Conservation (phyloP, 1,140 invertebrate species). For the Leptinotarsa texana region DNA sequence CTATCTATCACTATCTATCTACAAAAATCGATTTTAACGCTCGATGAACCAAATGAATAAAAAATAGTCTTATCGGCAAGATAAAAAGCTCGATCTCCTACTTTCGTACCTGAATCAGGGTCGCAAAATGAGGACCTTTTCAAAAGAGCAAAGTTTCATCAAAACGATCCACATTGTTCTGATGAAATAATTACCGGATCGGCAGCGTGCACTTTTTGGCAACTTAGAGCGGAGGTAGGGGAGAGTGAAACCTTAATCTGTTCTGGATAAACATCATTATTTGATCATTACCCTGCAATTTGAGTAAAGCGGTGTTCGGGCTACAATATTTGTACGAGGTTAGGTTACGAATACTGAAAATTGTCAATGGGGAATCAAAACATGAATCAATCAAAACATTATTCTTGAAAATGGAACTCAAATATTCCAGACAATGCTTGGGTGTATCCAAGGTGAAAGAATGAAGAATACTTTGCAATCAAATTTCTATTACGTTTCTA, state of each 20-base stretch:
- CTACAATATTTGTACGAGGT: too few relatives aligned
- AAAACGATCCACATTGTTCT: slow-evolving; percentile 35
- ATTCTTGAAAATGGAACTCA: too few relatives aligned
- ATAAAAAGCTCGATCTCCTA: slow-evolving; percentile 15
- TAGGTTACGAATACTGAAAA: too few relatives aligned
- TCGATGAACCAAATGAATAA: slow-evolving; percentile 26
- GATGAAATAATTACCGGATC: slow-evolving; percentile 18
- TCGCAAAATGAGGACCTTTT: slow-evolving; percentile 17
- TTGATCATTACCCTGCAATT: neutral
- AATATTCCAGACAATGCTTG: too few relatives aligned
- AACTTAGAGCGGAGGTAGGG: neutral
- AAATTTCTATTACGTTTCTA: too few relatives aligned
- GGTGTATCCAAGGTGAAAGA: too few relatives aligned
- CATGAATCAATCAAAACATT: too few relatives aligned
- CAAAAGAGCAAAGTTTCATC: slow-evolving; percentile 35
- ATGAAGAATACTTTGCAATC: too few relatives aligned
- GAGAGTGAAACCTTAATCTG: neutral
- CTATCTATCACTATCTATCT: neutral
- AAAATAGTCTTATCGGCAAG: slow-evolving; percentile 18
- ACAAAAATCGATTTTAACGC: slow-evolving; percentile 23
- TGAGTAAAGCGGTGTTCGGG: neutral
- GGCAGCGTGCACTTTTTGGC: slow-evolving; percentile 7
- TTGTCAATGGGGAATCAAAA: too few relatives aligned
- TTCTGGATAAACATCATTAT: neutral
- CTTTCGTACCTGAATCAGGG: slow-evolving; percentile 16